Base-by-base conservation (phyloP, 2,113 vertebrate genomes). In the Pionites leucogaster region DNA sequence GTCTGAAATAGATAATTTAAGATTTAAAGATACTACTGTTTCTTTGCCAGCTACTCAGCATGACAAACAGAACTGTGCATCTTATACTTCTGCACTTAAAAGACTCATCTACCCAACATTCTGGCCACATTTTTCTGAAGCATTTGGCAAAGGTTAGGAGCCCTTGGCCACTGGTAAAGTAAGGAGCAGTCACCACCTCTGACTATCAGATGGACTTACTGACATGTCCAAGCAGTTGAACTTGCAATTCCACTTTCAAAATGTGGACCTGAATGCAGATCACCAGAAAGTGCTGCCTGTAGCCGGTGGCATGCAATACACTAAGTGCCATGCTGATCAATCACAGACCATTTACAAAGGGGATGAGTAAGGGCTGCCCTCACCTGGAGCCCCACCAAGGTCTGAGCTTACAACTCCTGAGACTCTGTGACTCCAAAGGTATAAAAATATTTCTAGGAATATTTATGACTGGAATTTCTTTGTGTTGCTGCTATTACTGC, bases 331-430 rank as follows among this genome's bases (percentile, higher is more conserved):
- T 22, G 17, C 19, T 14, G 42, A 65, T 20, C 1, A 1, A 65
- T 0, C 0, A 1, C 10, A 33, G 22, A 67, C 18, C 33, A 41
- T 53, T 59, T 49, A 49, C 13, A 76, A n/a, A 59, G 2, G 2
- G 27, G n/a, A 64, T 0, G 2, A 20, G 10, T 16, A 25, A 29
- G 28, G 63, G 63, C 20, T 52, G 62, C 17, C 37, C n/a, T 50
- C 65, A 11, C n/a, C 35, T 42, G 25, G 5, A 86, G 28, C 17
- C 11, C 12, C 27, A 77, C 17, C n/a, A 77, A 79, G 8, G 22
- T 49, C 50, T 71, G 37, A 76, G n/a, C 17, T 64, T 37, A 13
- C 6, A 14, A 14, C 22, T 69, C 25, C 55, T n/a, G 20, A 74
- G 18, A 33, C 39, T n/a, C 42, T 24, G 7, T 47, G n/a, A 82